Base-by-base conservation (phyloP, 2,113 vertebrate species). In the Natator depressus region DNA sequence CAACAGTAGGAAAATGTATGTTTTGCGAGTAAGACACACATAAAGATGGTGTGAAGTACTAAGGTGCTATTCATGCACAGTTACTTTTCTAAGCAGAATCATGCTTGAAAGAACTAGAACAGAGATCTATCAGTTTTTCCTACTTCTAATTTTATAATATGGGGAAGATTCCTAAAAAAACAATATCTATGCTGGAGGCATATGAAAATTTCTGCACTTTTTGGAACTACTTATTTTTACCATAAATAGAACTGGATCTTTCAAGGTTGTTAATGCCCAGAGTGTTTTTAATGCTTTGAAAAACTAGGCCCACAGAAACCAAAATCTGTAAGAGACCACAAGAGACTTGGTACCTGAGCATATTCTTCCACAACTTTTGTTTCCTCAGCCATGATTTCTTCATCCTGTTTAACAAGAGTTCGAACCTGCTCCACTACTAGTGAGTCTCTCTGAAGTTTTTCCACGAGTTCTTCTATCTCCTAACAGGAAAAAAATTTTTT, bases 321-420 rank as follows among this genome's bases (percentile, higher is more conserved):
- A 27, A 87, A 82, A 25, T n/a, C 22, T 51, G 88, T n/a, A 35
- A 91, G 3, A 0, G 2, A 29, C 27, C 62, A 17, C 9, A 5
- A 5, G 31, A 65, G 65, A 24, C 24, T 9, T 38, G 84, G 7
- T 93, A 98, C 97, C 97, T 94, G 88, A 27, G 98, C 96, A 16
- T 97, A 96, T 1, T 96, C 97, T 94, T 98, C 95, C 31, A 96
- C 98, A 65, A 97, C 95, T 46, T 76, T 96, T 29, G 95, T 93
- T 97, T 98, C 97, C 82, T 91, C 79, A 14, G n/a, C 53, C 92
- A 97, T 88, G 38, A 96, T 88, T 38, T 96, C 97, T 94, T 98
- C 98, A 57, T 98, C 98, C 53, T 97, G 81, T 83, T 98, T 97
- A 83, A 97, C 93, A 54, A 98, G 94, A 5, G 87, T 80, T 90